A percentile compares a stretch with the other conserved stretches of the same genome.
These are phyloP conservation scores for Psilopogon haemacephalus DNA, from an alignment of 2,113 vertebrate genomes.

Conservation along the genomic window DNA sequence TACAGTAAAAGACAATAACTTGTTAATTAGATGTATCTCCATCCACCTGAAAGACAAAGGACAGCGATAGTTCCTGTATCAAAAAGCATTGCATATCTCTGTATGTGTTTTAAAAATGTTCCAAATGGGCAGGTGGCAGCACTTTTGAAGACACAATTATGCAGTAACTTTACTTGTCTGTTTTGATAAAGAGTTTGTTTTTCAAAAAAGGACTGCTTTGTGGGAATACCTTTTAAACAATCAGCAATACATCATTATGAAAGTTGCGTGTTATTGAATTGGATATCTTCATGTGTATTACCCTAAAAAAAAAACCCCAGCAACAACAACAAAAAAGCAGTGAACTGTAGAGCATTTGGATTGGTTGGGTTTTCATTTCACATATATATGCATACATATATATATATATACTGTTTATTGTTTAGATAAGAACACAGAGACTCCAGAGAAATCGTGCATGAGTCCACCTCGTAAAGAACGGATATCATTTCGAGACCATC, in stretches of 20 bases:
- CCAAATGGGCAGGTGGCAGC: background rate
- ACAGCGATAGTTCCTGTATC: background rate
- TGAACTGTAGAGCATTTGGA: background rate
- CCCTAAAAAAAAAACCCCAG: background rate
- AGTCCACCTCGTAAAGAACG: constrained; percentile 78
- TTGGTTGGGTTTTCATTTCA: constrained; percentile 26
- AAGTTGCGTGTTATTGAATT: background rate
- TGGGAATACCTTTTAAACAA: background rate
- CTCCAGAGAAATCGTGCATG: constrained; percentile 69
- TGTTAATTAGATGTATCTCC: background rate
- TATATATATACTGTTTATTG: constrained; percentile 7
- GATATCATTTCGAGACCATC: constrained; percentile 87
- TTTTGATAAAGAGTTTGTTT: background rate
- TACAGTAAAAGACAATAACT: background rate
- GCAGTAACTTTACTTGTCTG: background rate
- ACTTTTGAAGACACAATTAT: background rate
- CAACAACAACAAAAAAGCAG: background rate
- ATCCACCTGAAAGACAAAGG: background rate
- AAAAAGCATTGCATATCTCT: background rate
- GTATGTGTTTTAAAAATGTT: background rate
- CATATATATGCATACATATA: background rate
- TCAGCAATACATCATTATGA: background rate
- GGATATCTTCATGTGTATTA: background rate
- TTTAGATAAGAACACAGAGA: constrained; percentile 74
- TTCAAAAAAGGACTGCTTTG: background rate